A percentile compares a stretch with the other conserved stretches of the same genome.
Evolutionary conservation across 2,113 vertebrate species (phyloP).

Genomic region (Catharus fuscescens): DNA sequence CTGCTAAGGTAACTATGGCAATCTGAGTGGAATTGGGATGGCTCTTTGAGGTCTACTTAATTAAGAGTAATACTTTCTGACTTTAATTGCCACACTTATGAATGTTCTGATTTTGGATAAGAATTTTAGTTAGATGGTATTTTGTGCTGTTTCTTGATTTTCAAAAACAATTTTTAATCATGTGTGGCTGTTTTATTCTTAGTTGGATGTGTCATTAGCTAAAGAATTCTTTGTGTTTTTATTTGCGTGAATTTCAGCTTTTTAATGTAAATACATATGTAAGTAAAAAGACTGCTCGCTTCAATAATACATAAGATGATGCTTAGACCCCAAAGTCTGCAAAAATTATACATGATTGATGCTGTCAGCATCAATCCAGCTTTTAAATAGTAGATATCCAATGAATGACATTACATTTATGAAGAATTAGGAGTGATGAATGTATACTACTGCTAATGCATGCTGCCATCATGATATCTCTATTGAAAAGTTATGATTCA

Average conservation of each 20-base stretch:
- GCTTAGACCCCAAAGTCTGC: not conserved
- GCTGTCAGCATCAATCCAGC: not conserved
- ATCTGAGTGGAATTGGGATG: not conserved
- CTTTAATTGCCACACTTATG: not conserved
- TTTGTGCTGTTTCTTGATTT: not conserved
- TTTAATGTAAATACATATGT: not conserved
- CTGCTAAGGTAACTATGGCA: not conserved
- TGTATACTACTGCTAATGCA: not conserved
- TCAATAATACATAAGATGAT: not conserved
- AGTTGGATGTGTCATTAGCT: not conserved
- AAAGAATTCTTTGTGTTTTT: not conserved
- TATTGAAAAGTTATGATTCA: slow-evolving; percentile 1
- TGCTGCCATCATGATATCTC: not conserved
- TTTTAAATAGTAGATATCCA: not conserved
- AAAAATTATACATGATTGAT: not conserved
- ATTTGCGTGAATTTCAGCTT: not conserved
- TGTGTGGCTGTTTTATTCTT: not conserved
- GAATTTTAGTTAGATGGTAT: not conserved
- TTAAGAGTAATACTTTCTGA: not conserved
- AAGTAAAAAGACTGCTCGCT: not conserved
- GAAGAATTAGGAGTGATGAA: not conserved
- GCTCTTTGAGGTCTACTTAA: not conserved
- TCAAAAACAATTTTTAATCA: not conserved
- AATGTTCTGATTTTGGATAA: not conserved
- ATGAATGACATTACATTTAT: not conserved